Base-by-base conservation (phyloP, 2,113 vertebrate species). In the Falco punctatus region DNA sequence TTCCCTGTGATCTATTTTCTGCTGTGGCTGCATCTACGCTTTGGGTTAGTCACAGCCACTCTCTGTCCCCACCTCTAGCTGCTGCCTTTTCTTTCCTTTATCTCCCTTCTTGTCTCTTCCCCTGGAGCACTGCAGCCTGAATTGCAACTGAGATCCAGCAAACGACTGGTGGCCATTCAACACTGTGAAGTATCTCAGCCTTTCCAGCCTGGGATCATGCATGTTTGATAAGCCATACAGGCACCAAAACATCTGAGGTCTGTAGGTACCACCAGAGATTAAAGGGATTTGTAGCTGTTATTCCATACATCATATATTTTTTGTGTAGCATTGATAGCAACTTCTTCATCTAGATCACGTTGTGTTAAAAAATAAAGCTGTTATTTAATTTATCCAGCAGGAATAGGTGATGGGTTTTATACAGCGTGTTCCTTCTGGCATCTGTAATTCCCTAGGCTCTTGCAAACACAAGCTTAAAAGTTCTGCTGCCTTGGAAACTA, bases 401-500 rank as follows among this genome's bases (percentile, higher is more conserved):
- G 89, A 91, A 61, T 35, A 96, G 81, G 52, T 79, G 84, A 67
- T 15, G 12, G 54, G n/a, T 58, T 94, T 96, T 95, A n/a, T 79
- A n/a, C 33, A 70, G 52, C 1, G 3, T 59, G 57, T 94, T 92
- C 80, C 59, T 90, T 86, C 77, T 94, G 88, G 65, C 77, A 61
- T 89, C 77, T 4, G 19, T 65, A 75, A 89, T 95, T 92, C 81
- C 69, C 93, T 27, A 46, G 95, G 67, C 69, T 91, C 81, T 65
- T 89, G 70, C 66, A 92, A 96, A 79, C n/a, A 59, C 0, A 1
- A 85, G 48, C 30, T 88, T 83, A 52, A 81, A 95, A 80, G n/a
- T 94, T 80, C 69, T 67, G 83, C 90, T 96, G 91, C 83, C 91
- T 89, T 95, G 86, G 91, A 96, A 96, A 92, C 91, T 84, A 58